Evolutionary conservation across 2,113 vertebrate species (phyloP).

Genomic region (Epinephelus moara): DNA sequence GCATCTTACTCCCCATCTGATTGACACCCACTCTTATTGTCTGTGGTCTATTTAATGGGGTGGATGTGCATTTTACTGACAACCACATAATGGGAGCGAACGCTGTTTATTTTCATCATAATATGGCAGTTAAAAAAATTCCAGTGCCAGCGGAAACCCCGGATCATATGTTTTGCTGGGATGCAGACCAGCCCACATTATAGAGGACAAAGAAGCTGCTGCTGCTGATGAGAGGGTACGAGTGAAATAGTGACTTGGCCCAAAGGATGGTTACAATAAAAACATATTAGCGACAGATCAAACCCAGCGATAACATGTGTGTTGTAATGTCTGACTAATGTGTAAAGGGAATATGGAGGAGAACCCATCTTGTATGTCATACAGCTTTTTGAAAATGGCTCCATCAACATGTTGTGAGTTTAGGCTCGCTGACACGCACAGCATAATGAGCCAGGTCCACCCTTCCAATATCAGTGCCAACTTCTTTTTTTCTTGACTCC

Average conservation of each 20-base stretch:
- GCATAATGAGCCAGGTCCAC: constrained; percentile 24
- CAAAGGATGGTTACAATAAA: constrained; percentile 58
- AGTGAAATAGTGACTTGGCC: constrained; percentile 1
- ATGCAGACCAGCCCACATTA: constrained; percentile 20
- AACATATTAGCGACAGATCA: constrained; percentile 41
- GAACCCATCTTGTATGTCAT: constrained; percentile 11
- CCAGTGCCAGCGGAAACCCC: constrained; percentile 32
- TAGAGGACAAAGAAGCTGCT: constrained; percentile 18
- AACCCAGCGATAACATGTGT: constrained; percentile 20
- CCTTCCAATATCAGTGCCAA: constrained; percentile 57
- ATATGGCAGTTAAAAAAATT: constrained; percentile 33
- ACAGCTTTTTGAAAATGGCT: constrained; percentile 26
- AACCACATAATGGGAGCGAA: constrained; percentile 49
- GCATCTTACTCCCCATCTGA: constrained; percentile 54
- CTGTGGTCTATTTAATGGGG: constrained; percentile 60
- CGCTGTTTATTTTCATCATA: constrained; percentile 55
- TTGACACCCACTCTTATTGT: constrained; percentile 63
- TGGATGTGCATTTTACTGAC: constrained; percentile 58
- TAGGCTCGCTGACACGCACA: constrained; percentile 5
- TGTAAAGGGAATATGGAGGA: constrained; percentile 38
- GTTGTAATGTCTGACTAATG: constrained; percentile 34
- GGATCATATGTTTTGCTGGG: constrained; percentile 28
- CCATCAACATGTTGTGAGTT: constrained; percentile 56
- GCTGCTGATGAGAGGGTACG: constrained; percentile 11
- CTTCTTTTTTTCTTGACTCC: constrained; percentile 28